Evolutionary conservation across 2,113 vertebrate genomes (phyloP), one percentile per base, ranked within the genome.

Genomic region (Pangasianodon gigas): DNA sequence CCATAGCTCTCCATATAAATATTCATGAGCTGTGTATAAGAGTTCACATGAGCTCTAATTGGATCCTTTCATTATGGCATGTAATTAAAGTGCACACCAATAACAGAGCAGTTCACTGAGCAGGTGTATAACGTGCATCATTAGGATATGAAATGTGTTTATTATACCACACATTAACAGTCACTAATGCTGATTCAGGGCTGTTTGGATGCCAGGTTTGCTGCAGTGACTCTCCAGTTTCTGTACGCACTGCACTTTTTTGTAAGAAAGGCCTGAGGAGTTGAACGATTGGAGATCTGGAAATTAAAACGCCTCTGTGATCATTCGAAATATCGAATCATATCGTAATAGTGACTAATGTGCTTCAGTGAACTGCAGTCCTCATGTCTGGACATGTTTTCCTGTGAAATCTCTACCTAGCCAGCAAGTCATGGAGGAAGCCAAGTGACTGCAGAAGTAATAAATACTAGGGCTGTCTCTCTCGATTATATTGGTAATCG

Each of bases 11-110:
- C 13, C 41, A 11, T 6, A 46, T 85, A 48, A 46, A 85, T 85
- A 65, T 51, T 51, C 84, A 71, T 67, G 84, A 71, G 44, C n/a
- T 71, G 84, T 52, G 26, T 29, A 37, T 32, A 58, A 56, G 85
- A 48, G 62, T 48, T 67, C 46, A 71, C 84, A 21, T 44, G 65
- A 54, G 51, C 32, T 75, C 14, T 51, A 87, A 87, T 1, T 75
- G 67, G 85, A 74, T 41, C 7, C 21, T 37, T 24, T 37, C 13
- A 52, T 69, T 74, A 54, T 74, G 46, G 48, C n/a, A 21, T 26
- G 21, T 24, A 46, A 46, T 77, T 87, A 82, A 82, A 81, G 29
- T n/a, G 16, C 48, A n/a, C 11, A 18, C 48, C 48, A 16, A 7
- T 54, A 54, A 41, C 21, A 56, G 44, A 54, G 9, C 48, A 32